A percentile compares a stretch with the other conserved stretches of the same genome.
These are phyloP conservation scores for Heliconius hortense DNA, from an alignment of 2,888 invertebrate genomes.

Conservation along the genomic window DNA sequence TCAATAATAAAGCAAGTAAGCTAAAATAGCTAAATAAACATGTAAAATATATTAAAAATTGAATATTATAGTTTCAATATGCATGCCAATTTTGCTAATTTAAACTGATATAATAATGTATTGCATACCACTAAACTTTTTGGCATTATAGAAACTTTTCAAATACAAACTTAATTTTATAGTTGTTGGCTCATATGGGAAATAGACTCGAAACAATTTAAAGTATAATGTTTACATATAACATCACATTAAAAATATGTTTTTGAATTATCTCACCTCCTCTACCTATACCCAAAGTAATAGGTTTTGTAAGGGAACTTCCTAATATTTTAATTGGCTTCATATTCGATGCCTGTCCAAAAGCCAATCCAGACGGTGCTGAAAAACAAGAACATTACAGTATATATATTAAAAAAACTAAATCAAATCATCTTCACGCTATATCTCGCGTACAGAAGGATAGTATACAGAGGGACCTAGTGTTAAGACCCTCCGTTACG, in stretches of 20 bases:
- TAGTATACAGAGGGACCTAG: too few relatives aligned
- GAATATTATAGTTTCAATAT: background rate
- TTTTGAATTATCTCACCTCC: conserved; percentile 33
- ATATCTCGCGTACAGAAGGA: too few relatives aligned
- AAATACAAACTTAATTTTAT: background rate
- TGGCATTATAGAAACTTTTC: conserved; percentile 2
- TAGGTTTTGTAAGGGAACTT: conserved; percentile 66
- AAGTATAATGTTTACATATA: background rate
- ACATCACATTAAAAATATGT: background rate
- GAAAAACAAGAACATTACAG: conserved; percentile 36
- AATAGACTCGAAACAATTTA: background rate
- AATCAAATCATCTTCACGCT: too few relatives aligned
- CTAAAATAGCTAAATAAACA: too few relatives aligned
- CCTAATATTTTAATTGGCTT: conserved; percentile 75
- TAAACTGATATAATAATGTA: background rate
- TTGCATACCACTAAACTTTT: background rate
- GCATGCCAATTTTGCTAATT: background rate
- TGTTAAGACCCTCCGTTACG: too few relatives aligned
- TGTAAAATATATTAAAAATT: too few relatives aligned
- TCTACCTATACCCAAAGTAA: conserved; percentile 49
- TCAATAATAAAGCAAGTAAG: too few relatives aligned
- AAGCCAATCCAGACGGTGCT: conserved; percentile 73
- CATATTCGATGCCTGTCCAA: conserved; percentile 67
- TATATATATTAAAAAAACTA: background rate
- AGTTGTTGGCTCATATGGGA: background rate